A percentile compares a stretch with the other conserved stretches of the same genome.
Evolutionary conservation across 2,888 invertebrate species (phyloP).

Genomic region (Drosophila cyrtoloma): DNA sequence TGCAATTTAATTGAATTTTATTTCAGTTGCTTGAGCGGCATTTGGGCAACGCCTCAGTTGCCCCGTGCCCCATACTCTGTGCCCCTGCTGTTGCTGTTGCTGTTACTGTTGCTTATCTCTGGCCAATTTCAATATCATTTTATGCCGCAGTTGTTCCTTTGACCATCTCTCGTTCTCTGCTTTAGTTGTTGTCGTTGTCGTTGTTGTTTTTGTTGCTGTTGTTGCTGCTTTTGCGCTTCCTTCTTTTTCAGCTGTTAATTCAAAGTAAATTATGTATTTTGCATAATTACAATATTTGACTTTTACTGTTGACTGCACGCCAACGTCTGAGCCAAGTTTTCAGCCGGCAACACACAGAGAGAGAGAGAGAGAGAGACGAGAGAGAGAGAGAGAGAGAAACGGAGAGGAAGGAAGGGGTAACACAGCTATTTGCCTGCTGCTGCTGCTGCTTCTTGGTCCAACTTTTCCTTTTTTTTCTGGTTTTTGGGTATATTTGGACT

Average conservation of each 20-base stretch:
- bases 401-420: background rate
- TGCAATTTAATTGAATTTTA: slow-evolving; percentile 78
- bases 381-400: background rate
- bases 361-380: background rate
- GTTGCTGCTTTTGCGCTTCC: slow-evolving; percentile 29
- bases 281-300: slow-evolving; percentile 80
- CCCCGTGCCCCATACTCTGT: slow-evolving; percentile 2
- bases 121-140: slow-evolving; percentile 59
- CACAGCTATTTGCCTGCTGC: slow-evolving; percentile 21
- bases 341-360: background rate
- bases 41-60: slow-evolving; percentile 71
- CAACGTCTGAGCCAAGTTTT: slow-evolving; percentile 22
- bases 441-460: slow-evolving; percentile 6
- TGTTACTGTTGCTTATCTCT: slow-evolving; percentile 48
- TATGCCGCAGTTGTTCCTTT: slow-evolving; percentile 36
- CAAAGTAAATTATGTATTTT: slow-evolving; percentile 80
- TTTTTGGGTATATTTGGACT: slow-evolving; percentile 25
- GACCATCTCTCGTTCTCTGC: slow-evolving; percentile 9
- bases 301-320: slow-evolving; percentile 78
- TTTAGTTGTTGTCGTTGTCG: slow-evolving; percentile 6
- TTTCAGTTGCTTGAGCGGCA: slow-evolving; percentile 70
- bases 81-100: slow-evolving; percentile 14
- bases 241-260: slow-evolving; percentile 76
- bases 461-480: slow-evolving; percentile 11
- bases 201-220: background rate